Evolutionary conservation across 2,888 invertebrate genomes (phyloP).

Genomic region (Lagria hirta): DNA sequence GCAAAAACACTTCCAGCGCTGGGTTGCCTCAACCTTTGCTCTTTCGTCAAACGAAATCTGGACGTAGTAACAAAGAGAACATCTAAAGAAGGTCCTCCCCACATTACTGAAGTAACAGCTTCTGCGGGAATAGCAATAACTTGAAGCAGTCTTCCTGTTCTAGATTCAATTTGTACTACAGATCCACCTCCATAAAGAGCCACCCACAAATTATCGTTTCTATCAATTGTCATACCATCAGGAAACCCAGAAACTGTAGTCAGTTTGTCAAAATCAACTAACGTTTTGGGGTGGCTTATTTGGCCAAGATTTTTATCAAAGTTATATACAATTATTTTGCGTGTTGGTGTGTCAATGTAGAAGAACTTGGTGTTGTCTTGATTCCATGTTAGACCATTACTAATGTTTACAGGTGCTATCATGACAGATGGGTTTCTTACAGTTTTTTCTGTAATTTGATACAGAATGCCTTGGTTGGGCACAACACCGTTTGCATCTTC

Average conservation of each 20-base stretch:
- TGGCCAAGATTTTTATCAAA: conserved; percentile 60
- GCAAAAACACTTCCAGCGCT: conserved; percentile 56
- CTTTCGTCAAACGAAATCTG: conserved; percentile 37
- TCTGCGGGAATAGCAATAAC: conserved; percentile 59
- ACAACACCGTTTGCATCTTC: conserved; percentile 53
- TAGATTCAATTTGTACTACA: conserved; percentile 58
- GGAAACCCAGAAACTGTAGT: conserved; percentile 20
- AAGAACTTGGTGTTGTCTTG: conserved; percentile 67
- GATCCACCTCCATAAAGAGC: conserved; percentile 64
- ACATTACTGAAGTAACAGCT: conserved; percentile 63
- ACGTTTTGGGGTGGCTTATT: conserved; percentile 46
- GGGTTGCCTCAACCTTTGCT: conserved; percentile 48
- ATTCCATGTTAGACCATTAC: conserved; percentile 77
- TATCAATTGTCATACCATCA: conserved; percentile 70
- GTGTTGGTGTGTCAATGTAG: conserved; percentile 71
- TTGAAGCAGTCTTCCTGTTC: conserved; percentile 51
- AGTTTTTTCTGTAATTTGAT: conserved; percentile 54
- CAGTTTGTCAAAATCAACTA: conserved; percentile 29
- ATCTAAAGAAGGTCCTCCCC: conserved; percentile 63
- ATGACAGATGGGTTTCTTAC: conserved; percentile 32
- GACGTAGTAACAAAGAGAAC: conserved; percentile 66
- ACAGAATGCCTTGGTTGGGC: conserved; percentile 60
- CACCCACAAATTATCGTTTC: conserved; percentile 74
- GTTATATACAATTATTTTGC: conserved; percentile 67
- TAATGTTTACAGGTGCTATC: conserved; percentile 59